Conservation (phyloP, 2,888 invertebrate genomes). For the Drosophila bunnanda region DNA sequence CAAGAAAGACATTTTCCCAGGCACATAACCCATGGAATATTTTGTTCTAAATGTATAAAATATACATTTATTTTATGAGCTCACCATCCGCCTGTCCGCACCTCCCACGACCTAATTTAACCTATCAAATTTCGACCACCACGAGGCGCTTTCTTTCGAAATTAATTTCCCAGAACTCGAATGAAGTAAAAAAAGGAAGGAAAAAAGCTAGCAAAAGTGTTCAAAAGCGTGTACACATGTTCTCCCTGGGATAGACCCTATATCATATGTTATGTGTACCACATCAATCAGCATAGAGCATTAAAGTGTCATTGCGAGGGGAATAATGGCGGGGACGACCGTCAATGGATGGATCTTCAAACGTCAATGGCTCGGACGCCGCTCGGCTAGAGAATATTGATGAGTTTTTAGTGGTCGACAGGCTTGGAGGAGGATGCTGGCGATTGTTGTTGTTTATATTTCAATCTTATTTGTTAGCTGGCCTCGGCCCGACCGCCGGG, state of each 20-base stretch:
- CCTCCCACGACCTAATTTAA: conserved; percentile 18
- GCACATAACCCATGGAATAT: background rate
- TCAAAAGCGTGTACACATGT: conserved; percentile 45
- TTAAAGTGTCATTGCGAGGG: conserved; percentile 76
- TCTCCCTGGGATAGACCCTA: conserved; percentile 24
- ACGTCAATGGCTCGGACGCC: conserved; percentile 68
- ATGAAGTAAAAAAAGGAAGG: conserved; percentile 20
- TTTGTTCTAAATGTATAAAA: background rate
- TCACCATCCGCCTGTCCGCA: conserved; percentile 1
- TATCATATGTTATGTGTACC: conserved; percentile 61
- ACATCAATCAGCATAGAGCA: conserved; percentile 70
- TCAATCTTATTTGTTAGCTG: conserved; percentile 37
- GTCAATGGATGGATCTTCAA: conserved; percentile 72
- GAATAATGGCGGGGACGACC: conserved; percentile 35
- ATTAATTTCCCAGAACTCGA: conserved; percentile 39
- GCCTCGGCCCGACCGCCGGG: conserved; percentile 21
- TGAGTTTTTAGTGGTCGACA: conserved; percentile 69
- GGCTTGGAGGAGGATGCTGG: conserved; percentile 18
- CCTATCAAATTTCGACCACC: conserved; percentile 25
- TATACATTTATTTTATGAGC: conserved; percentile 7
- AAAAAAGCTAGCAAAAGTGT: conserved; percentile 18
- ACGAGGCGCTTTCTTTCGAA: background rate
- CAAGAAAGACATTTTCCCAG: background rate
- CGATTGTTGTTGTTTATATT: conserved; percentile 67
- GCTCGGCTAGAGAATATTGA: conserved; percentile 55